Percentiles rank a stretch among this genome's conserved stretches.
These are phyloP conservation scores for Drosophila trapezifrons DNA, from an alignment of 1,140 invertebrate genomes.

Conservation along the genomic window DNA sequence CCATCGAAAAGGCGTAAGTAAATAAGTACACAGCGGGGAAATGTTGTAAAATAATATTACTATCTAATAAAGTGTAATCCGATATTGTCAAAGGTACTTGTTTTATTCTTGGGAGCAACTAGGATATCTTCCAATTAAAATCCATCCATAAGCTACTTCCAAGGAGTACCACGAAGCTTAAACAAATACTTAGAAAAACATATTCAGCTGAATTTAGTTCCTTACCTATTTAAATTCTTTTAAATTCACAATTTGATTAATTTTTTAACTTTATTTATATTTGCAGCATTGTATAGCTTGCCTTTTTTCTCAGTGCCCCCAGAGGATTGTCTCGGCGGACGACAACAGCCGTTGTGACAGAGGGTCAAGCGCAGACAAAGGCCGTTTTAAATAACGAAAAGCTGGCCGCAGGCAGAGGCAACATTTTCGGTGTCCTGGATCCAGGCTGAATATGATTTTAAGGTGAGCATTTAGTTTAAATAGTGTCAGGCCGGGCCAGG, in stretches of 20 bases:
- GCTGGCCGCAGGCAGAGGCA: slow-evolving; percentile 45
- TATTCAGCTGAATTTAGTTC: too few relatives aligned
- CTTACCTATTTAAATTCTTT: too few relatives aligned
- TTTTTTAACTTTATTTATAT: too few relatives aligned
- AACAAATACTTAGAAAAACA: too few relatives aligned
- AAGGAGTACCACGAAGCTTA: too few relatives aligned
- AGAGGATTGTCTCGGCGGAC: neutral
- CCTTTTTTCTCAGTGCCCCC: slow-evolving; percentile 4
- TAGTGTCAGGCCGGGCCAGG: slow-evolving; percentile 47
- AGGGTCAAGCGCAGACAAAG: slow-evolving; percentile 78
- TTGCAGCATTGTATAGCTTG: neutral
- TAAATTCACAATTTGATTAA: too few relatives aligned
- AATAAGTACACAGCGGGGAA: slow-evolving; percentile 32
- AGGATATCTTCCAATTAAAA: too few relatives aligned
- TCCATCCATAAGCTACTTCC: too few relatives aligned
- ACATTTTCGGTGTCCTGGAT: slow-evolving; percentile 38
- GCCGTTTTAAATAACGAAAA: slow-evolving; percentile 76
- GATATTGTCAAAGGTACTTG: neutral
- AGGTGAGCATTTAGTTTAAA: slow-evolving; percentile 58
- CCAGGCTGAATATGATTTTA: slow-evolving; percentile 55
- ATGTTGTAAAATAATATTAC: neutral
- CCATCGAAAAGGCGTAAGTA: slow-evolving; percentile 50
- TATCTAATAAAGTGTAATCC: neutral
- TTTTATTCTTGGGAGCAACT: too few relatives aligned
- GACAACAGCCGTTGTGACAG: slow-evolving; percentile 38